phyloP scores from a whole-genome alignment of 1,140 invertebrate genomes.

The Diploscapter pachys region DNA sequence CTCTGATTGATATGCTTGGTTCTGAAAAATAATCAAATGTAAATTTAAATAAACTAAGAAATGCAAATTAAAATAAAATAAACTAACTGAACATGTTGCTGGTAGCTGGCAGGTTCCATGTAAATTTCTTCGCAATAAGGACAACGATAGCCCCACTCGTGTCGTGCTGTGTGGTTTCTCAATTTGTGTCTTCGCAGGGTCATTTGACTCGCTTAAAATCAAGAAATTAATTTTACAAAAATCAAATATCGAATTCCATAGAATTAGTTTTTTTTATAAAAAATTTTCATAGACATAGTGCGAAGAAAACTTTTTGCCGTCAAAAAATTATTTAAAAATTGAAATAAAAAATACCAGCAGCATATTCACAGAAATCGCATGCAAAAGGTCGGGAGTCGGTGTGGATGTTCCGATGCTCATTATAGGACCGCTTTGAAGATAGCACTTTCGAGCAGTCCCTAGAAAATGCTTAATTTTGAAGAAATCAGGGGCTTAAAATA shows the following conservation, averaged over 20 bases:
- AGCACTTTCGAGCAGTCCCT: slow-evolving; percentile 46
- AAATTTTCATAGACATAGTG: neutral
- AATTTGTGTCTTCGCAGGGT: slow-evolving; percentile 53
- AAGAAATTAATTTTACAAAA: neutral
- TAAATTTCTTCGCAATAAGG: slow-evolving; percentile 52
- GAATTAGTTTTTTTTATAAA: neutral
- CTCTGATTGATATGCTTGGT: slow-evolving; percentile 46
- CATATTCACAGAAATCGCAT: slow-evolving; percentile 55
- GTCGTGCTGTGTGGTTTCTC: slow-evolving; percentile 48
- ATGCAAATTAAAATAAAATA: slow-evolving; percentile 16
- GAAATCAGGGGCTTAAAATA: too few relatives aligned
- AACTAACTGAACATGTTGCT: slow-evolving; percentile 54
- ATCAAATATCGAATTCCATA: slow-evolving; percentile 34
- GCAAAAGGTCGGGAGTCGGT: slow-evolving; percentile 46
- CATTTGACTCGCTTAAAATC: slow-evolving; percentile 57
- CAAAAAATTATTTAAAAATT: too few relatives aligned
- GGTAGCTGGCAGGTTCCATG: slow-evolving; percentile 59
- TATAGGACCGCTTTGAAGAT: slow-evolving; percentile 55
- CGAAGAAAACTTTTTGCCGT: neutral
- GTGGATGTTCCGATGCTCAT: slow-evolving; percentile 55
- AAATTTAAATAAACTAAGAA: neutral
- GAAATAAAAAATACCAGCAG: slow-evolving; percentile 41
- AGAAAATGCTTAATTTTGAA: neutral
- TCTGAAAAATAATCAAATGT: slow-evolving; percentile 13
- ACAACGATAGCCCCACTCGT: slow-evolving; percentile 53